phyloP scores from a whole-genome alignment of 2,797 vertebrate genomes.

The Leontocebus nigricollis region DNA sequence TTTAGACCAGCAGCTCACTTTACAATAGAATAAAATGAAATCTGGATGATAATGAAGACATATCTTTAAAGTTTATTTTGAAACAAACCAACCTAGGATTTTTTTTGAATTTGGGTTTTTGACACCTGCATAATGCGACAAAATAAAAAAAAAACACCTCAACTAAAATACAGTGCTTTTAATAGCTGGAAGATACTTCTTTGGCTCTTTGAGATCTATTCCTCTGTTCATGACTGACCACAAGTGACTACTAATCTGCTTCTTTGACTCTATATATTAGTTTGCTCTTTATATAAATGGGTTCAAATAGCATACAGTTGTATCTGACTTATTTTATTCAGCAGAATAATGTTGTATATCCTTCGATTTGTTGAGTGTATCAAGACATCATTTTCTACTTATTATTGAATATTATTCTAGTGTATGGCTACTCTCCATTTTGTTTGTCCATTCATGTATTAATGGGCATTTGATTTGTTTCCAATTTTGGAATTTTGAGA shows the following conservation, averaged over 20 bases:
- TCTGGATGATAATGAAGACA: not conserved
- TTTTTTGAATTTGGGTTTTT: not conserved
- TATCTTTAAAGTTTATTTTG: not conserved
- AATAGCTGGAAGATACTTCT: not conserved
- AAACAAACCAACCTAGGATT: not conserved
- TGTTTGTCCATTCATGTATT: not conserved
- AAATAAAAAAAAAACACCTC: not conserved
- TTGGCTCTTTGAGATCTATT: not conserved
- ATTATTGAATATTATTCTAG: not conserved
- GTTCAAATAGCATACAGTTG: not conserved
- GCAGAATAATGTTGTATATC: not conserved
- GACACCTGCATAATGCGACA: not conserved
- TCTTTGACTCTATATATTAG: not conserved
- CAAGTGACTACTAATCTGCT: not conserved
- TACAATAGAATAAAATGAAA: not conserved
- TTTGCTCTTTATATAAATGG: not conserved
- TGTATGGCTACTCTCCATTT: not conserved
- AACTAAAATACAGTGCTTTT: not conserved
- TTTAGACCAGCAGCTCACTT: not conserved
- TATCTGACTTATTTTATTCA: not conserved
- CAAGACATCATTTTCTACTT: not conserved
- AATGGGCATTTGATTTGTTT: not conserved
- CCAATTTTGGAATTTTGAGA: not conserved
- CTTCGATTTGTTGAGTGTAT: not conserved
- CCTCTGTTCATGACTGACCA: not conserved